Evolutionary conservation across 2,888 invertebrate species (phyloP).

Genomic region (Podotricha telesiphe): DNA sequence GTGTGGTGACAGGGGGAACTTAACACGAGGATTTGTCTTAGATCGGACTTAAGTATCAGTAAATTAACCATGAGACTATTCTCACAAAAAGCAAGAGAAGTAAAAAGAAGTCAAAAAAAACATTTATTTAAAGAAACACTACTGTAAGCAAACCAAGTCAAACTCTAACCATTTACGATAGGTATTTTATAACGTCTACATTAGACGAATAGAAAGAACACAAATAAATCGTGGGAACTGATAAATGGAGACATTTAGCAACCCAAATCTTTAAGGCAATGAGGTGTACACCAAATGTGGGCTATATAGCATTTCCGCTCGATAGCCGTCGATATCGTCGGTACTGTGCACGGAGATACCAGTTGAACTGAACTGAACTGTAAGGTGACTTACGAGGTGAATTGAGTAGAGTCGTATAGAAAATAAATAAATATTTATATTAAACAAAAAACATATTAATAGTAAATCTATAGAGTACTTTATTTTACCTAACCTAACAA

Average conservation of each 20-base stretch:
- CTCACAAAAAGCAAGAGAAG: no score
- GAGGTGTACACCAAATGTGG: conserved; percentile 55
- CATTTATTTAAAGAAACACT: no score
- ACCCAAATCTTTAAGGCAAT: conserved; percentile 49
- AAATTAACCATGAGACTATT: no score
- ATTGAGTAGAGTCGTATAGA: not conserved
- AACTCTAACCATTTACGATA: not conserved
- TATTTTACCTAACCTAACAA: no score
- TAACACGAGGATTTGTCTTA: no score
- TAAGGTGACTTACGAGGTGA: not conserved
- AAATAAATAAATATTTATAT: not conserved
- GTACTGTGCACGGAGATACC: not conserved
- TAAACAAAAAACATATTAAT: no score
- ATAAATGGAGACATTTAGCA: conserved; percentile 30
- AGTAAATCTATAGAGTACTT: no score
- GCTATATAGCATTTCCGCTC: conserved; percentile 63
- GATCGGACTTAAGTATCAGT: no score
- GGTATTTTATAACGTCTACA: conserved; percentile 1
- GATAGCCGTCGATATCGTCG: conserved; percentile 50
- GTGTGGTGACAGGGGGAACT: no score
- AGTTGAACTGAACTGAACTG: not conserved
- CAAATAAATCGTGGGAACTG: conserved; percentile 9
- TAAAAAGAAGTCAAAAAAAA: no score
- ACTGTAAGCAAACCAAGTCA: not conserved
- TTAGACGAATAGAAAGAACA: not conserved